These are phyloP conservation scores for Manduca sexta DNA, from an alignment of 1,140 invertebrate genomes.

Conservation along the genomic window DNA sequence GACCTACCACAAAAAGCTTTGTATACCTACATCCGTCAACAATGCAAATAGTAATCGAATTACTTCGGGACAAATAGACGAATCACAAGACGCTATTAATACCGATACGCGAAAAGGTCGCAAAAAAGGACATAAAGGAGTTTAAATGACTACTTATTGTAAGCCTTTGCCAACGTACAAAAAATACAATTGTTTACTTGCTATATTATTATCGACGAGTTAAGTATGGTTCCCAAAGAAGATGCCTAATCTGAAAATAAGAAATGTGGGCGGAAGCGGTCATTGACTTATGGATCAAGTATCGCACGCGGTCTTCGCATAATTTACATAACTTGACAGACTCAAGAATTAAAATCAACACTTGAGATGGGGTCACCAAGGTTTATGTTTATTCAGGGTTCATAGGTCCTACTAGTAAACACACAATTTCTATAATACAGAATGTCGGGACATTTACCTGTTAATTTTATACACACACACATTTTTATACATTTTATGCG, in stretches of 20 bases:
- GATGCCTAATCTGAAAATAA: slow-evolving; percentile 21
- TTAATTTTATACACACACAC: too few species aligned
- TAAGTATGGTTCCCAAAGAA: slow-evolving; percentile 10
- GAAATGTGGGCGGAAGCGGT: slow-evolving; percentile 39
- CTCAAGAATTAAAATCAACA: slow-evolving; percentile 53
- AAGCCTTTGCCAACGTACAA: slow-evolving; percentile 23
- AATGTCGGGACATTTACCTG: too few species aligned
- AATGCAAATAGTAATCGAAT: slow-evolving; percentile 41
- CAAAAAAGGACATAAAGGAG: slow-evolving; percentile 13
- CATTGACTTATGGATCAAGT: slow-evolving; percentile 55
- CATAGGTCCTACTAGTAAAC: slow-evolving; percentile 20
- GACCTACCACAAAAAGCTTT: slow-evolving; percentile 46
- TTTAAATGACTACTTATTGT: slow-evolving; percentile 20
- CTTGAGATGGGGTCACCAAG: slow-evolving; percentile 49
- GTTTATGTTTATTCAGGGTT: slow-evolving; percentile 41
- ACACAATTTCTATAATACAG: slow-evolving; percentile 30
- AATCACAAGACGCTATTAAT: not conserved
- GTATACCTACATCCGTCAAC: slow-evolving; percentile 27
- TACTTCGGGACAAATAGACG: slow-evolving; percentile 36
- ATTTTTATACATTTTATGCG: slow-evolving; percentile 7
- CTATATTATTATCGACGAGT: slow-evolving; percentile 11
- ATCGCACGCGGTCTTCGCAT: slow-evolving; percentile 48
- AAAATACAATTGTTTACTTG: slow-evolving; percentile 4
- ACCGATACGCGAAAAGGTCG: too few species aligned
- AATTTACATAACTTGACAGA: slow-evolving; percentile 69